These are phyloP conservation scores for Acanthurus lineatus DNA, from an alignment of 2,797 vertebrate species.

Conservation along the genomic window DNA sequence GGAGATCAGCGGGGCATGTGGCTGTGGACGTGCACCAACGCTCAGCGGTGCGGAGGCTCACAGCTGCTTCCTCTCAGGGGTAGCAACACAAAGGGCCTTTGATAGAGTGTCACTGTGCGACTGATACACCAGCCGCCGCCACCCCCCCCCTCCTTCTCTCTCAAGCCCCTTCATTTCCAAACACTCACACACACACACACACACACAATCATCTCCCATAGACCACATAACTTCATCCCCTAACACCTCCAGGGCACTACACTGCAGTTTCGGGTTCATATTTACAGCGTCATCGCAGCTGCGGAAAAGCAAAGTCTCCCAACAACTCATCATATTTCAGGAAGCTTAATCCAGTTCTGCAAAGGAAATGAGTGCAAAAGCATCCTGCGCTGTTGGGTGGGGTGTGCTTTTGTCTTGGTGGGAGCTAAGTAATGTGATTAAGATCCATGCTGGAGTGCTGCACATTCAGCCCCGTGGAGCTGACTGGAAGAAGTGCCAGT, in stretches of 20 bases:
- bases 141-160: background rate
- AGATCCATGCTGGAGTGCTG: conserved; percentile 58
- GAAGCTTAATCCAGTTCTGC: conserved; percentile 67
- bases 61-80: conserved; percentile 76
- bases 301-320: conserved; percentile 26
- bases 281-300: conserved; percentile 46
- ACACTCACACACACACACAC: conserved; percentile 35
- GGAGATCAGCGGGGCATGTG: conserved; percentile 53
- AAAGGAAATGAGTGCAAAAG: conserved; percentile 68
- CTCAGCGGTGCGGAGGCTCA: conserved; percentile 55
- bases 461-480: conserved; percentile 61
- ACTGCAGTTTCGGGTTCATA: conserved; percentile 42
- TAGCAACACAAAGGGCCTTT: conserved; percentile 75
- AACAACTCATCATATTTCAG: conserved; percentile 57
- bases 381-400: conserved; percentile 28
- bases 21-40: conserved; percentile 41
- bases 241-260: conserved; percentile 40
- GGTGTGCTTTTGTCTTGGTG: conserved; percentile 65
- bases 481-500: conserved; percentile 52
- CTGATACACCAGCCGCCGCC: conserved; percentile 50
- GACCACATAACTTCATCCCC: conserved; percentile 48
- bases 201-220: conserved; percentile 44
- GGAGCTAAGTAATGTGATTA: conserved; percentile 78
- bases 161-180: background rate
- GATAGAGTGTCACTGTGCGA: conserved; percentile 63